phyloP scores from a whole-genome alignment of 2,888 invertebrate species.

The Halictus quadricinctus region DNA sequence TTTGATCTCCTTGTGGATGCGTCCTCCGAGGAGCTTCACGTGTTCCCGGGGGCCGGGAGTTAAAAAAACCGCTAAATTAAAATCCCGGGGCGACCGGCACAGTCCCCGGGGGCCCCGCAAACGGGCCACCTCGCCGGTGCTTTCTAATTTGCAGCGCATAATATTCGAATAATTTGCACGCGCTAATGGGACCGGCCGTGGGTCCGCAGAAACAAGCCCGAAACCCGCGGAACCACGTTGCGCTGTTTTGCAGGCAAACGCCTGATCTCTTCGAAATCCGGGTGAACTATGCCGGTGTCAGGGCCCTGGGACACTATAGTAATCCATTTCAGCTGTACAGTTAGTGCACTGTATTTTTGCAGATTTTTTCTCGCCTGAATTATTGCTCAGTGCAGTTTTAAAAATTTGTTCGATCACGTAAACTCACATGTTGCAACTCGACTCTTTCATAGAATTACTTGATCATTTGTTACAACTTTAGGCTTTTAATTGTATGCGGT shows the following conservation, averaged over 20 bases:
- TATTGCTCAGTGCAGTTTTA: neutral
- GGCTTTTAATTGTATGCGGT: neutral
- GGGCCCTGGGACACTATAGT: neutral
- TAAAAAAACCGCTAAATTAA: constrained; percentile 73
- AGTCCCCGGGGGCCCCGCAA: constrained; percentile 41
- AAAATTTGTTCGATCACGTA: neutral
- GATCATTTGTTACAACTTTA: neutral
- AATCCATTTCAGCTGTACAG: neutral
- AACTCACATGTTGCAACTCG: neutral
- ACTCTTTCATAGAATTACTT: neutral
- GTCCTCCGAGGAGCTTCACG: constrained; percentile 42
- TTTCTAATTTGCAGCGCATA: constrained; percentile 73
- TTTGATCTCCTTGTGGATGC: constrained; percentile 69
- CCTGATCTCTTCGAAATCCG: constrained; percentile 21
- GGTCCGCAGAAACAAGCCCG: constrained; percentile 26
- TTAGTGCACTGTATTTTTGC: neutral
- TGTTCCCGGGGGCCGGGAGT: constrained; percentile 56
- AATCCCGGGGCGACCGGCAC: constrained; percentile 67
- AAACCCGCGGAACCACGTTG: constrained; percentile 31
- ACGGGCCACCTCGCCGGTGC: constrained; percentile 54
- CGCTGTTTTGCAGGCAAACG: constrained; percentile 9
- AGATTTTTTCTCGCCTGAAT: neutral
- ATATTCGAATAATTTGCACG: constrained; percentile 71
- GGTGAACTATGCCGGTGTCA: neutral
- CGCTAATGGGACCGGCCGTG: constrained; percentile 60